These are phyloP conservation scores for Vidua chalybeata DNA, from an alignment of 2,113 vertebrate genomes.

Conservation along the genomic window DNA sequence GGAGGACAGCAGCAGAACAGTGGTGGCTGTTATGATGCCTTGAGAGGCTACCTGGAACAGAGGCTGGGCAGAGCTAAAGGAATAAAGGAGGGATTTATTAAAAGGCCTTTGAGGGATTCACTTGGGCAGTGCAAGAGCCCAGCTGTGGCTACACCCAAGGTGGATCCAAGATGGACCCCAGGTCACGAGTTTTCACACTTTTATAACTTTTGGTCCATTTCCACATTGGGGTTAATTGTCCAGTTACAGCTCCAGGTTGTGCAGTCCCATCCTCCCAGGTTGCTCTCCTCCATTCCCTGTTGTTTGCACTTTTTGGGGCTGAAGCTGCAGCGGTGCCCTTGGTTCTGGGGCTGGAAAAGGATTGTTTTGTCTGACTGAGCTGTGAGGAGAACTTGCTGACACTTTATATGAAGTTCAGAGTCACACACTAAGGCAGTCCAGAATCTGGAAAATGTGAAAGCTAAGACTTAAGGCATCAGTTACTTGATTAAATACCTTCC, in stretches of 20 bases:
- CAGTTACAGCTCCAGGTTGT: neutral
- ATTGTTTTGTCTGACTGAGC: neutral
- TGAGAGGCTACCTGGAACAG: neutral
- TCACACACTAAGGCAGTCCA: neutral
- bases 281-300: fast-evolving
- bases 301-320: neutral
- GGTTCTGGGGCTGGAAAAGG: neutral
- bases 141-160: neutral
- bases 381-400: neutral
- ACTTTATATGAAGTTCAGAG: neutral
- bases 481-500: neutral
- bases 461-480: neutral
- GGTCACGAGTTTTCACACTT: neutral
- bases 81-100: neutral
- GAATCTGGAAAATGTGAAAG: neutral
- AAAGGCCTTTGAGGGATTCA: neutral
- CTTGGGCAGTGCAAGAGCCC: neutral
- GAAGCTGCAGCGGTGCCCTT: neutral
- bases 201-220: neutral
- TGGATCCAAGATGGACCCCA: neutral
- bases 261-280: neutral
- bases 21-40: fast-evolving
- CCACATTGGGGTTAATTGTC: neutral
- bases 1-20: neutral
- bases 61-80: neutral